These are phyloP conservation scores for Leistus spinibarbis DNA, from an alignment of 2,888 invertebrate genomes.

Conservation along the genomic window DNA sequence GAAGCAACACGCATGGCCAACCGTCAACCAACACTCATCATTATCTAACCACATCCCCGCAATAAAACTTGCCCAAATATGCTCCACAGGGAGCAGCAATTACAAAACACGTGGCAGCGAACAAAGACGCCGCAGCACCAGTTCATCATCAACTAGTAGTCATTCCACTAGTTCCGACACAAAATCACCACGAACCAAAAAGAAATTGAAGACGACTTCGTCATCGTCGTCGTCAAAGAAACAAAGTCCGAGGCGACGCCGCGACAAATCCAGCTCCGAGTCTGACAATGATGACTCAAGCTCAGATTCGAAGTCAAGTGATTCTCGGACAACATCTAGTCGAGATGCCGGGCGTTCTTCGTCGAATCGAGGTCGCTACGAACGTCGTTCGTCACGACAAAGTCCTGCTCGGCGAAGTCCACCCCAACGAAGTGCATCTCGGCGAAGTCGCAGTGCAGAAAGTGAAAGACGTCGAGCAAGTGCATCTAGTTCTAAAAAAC, in stretches of 20 bases:
- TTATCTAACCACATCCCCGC: background rate
- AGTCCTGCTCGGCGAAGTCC: background rate
- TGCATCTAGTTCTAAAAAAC: slow-evolving; percentile 34
- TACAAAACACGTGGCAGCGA: slow-evolving; percentile 5
- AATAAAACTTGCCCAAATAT: slow-evolving; percentile 9
- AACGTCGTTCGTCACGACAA: background rate
- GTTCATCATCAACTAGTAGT: slow-evolving; percentile 38
- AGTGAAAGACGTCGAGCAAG: slow-evolving; percentile 26
- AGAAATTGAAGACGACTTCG: slow-evolving; percentile 32
- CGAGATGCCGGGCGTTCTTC: background rate
- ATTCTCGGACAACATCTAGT: slow-evolving; percentile 12
- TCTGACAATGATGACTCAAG: slow-evolving; percentile 23
- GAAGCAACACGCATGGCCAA: slow-evolving; percentile 13
- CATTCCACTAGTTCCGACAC: slow-evolving; percentile 40
- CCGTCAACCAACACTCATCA: background rate
- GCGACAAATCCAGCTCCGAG: slow-evolving; percentile 33
- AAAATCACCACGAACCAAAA: slow-evolving; percentile 15
- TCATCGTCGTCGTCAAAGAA: slow-evolving; percentile 4
- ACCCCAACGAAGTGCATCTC: background rate
- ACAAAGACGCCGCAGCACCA: slow-evolving; percentile 31
- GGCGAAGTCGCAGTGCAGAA: slow-evolving; percentile 15
- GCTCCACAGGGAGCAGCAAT: slow-evolving; percentile 14
- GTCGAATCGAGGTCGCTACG: slow-evolving; percentile 12
- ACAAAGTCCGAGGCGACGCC: slow-evolving; percentile 35
- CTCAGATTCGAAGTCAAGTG: slow-evolving; percentile 22